Percentiles rank a stretch among this genome's conserved stretches.
Evolutionary conservation across 1,140 invertebrate species (phyloP).

Genomic region (Drosophila nasuta): DNA sequence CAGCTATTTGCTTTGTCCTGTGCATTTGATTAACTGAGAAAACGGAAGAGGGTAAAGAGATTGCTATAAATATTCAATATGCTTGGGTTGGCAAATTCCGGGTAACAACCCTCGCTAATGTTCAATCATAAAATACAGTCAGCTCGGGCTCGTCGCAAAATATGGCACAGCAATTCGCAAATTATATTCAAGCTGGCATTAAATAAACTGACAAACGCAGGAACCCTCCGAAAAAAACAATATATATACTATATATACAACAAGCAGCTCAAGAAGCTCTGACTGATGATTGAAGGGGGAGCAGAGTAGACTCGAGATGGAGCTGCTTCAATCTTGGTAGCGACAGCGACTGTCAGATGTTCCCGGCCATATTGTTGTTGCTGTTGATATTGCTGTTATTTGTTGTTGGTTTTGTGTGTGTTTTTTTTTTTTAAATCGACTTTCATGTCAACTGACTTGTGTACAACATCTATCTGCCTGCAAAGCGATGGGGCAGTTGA

Average conservation of each 20-base stretch:
- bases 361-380: slow-evolving; percentile 48
- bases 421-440: slow-evolving; percentile 76
- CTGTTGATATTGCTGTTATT: slow-evolving; percentile 60
- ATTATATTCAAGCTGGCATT: slow-evolving; percentile 81
- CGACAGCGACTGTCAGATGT: slow-evolving; percentile 60
- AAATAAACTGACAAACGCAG: slow-evolving; percentile 76
- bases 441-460: slow-evolving; percentile 80
- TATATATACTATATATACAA: slow-evolving; percentile 8
- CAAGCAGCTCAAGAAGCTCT: slow-evolving; percentile 20
- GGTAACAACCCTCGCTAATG: slow-evolving; percentile 67
- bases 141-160: slow-evolving; percentile 37
- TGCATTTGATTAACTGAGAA: slow-evolving; percentile 75
- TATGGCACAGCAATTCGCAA: slow-evolving; percentile 79
- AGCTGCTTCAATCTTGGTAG: slow-evolving; percentile 16
- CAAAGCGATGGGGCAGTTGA: slow-evolving; percentile 6
- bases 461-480: slow-evolving; percentile 59
- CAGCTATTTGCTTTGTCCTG: slow-evolving; percentile 61
- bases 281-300: slow-evolving; percentile 14
- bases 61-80: slow-evolving; percentile 69
- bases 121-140: slow-evolving; percentile 68
- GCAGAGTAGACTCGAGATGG: neutral
- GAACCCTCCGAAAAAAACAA: slow-evolving; percentile 19
- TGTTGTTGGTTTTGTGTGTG: slow-evolving; percentile 54
- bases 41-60: slow-evolving; percentile 27
- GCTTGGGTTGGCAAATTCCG: slow-evolving; percentile 31